phyloP scores from a whole-genome alignment of 35 echinoderm and acorn worm species.

The Hemicentrotus pulcherrimus region DNA sequence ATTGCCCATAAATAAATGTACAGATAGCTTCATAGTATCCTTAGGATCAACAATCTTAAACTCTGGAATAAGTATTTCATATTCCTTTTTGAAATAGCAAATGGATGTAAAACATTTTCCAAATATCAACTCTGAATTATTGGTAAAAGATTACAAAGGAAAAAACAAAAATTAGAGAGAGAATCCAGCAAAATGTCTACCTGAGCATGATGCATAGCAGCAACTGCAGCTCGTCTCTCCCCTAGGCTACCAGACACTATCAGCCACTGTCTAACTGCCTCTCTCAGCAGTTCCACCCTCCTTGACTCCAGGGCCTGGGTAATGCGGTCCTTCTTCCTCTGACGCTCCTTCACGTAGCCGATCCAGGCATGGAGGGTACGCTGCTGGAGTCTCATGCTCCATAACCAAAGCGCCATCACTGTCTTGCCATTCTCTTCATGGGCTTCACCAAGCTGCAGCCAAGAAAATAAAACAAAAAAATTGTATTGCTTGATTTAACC shows the following conservation, averaged over 20 bases:
- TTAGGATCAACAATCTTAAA: no score
- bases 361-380: slow-evolving; percentile 76
- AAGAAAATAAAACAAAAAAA: not conserved
- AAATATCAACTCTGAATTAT: no score
- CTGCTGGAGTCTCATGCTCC: slow-evolving; percentile 86
- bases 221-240: slow-evolving; percentile 58
- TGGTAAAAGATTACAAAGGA: no score
- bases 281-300: slow-evolving; percentile 69
- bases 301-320: slow-evolving; percentile 67
- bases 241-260: slow-evolving; percentile 59
- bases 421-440: slow-evolving; percentile 68
- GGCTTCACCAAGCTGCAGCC: slow-evolving; percentile 46
- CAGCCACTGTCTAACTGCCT: slow-evolving; percentile 81
- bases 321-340: slow-evolving; percentile 72
- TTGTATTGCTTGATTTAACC: no score
- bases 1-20: no score
- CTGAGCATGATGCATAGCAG: slow-evolving; percentile 71
- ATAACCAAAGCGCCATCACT: slow-evolving; percentile 82
- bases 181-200: slow-evolving; percentile 26
- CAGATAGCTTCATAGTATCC: no score
- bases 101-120: no score
- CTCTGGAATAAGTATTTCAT: no score
- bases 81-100: no score
- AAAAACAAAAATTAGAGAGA: no score
- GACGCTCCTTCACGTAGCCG: slow-evolving; percentile 56